Percentiles rank a stretch among this genome's conserved stretches.
Conservation (phyloP, 2,797 vertebrate genomes). For the Apodemus agrarius region DNA sequence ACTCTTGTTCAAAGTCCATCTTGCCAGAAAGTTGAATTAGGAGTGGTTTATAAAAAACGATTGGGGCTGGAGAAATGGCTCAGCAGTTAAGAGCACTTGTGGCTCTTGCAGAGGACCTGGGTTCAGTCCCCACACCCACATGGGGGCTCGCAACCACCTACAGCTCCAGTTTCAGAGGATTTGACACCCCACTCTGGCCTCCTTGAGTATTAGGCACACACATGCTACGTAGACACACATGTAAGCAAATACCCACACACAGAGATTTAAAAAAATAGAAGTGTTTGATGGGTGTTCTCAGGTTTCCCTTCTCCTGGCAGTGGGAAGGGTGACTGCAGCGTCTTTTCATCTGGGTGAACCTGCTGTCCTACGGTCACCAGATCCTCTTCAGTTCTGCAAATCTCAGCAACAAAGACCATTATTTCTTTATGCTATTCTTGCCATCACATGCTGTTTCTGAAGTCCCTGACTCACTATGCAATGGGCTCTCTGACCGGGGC, state of each 20-base stretch:
- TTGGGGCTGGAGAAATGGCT: neutral
- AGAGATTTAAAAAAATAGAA: neutral
- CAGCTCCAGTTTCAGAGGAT: neutral
- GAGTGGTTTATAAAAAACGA: neutral
- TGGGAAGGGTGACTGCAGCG: too few relatives aligned
- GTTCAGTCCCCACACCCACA: neutral
- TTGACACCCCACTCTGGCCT: neutral
- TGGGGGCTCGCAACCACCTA: neutral
- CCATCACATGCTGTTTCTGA: neutral
- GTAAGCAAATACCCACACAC: neutral
- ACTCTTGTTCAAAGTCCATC: neutral
- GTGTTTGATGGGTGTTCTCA: neutral
- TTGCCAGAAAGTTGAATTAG: neutral
- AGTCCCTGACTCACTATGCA: neutral
- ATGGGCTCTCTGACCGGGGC: neutral
- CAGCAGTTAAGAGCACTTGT: neutral
- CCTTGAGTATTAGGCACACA: neutral
- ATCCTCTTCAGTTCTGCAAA: neutral
- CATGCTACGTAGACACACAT: neutral
- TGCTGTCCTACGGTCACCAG: neutral
- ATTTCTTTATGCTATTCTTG: neutral
- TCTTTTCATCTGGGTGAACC: neutral
- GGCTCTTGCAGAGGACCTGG: neutral
- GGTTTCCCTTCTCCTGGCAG: neutral
- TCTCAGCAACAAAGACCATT: neutral